phyloP scores from a whole-genome alignment of 2,888 invertebrate genomes.

The Macropis europaea region DNA sequence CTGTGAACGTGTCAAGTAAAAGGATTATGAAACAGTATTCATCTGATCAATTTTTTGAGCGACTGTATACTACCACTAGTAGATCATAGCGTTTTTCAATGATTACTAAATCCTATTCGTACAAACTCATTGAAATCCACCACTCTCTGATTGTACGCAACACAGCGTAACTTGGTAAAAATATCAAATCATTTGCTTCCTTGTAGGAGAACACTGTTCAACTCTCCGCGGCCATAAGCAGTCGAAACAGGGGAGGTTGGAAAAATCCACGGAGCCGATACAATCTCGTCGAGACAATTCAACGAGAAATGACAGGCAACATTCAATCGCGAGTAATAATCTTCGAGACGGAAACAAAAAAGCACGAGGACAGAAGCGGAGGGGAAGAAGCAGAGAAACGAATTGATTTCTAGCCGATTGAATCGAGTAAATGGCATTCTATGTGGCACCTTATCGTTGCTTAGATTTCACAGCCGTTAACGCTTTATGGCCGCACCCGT shows the following conservation, averaged over 20 bases:
- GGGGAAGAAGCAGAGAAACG: constrained; percentile 25
- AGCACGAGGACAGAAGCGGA: not conserved
- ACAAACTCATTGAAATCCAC: too few species aligned
- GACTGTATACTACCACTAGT: too few species aligned
- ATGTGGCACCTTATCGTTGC: constrained; percentile 67
- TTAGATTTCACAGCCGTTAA: constrained; percentile 70
- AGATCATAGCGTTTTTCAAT: too few species aligned
- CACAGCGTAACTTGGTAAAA: too few species aligned
- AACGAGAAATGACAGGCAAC: constrained; percentile 13
- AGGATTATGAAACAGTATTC: too few species aligned
- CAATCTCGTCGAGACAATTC: not conserved
- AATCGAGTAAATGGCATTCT: constrained; percentile 56
- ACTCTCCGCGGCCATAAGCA: too few species aligned
- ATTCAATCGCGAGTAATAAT: constrained; percentile 13
- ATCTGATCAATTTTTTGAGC: too few species aligned
- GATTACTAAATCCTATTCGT: too few species aligned
- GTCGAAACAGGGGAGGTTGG: not conserved
- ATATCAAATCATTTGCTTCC: too few species aligned
- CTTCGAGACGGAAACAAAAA: constrained; percentile 1
- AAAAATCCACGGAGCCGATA: not conserved
- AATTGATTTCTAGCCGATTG: constrained; percentile 59
- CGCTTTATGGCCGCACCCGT: constrained; percentile 62
- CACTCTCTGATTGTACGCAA: too few species aligned
- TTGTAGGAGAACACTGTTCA: too few species aligned
- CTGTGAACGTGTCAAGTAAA: too few species aligned